A percentile compares a stretch with the other conserved stretches of the same genome.
phyloP scores from a whole-genome alignment of 2,113 vertebrate genomes.

The Myotis davidii region DNA sequence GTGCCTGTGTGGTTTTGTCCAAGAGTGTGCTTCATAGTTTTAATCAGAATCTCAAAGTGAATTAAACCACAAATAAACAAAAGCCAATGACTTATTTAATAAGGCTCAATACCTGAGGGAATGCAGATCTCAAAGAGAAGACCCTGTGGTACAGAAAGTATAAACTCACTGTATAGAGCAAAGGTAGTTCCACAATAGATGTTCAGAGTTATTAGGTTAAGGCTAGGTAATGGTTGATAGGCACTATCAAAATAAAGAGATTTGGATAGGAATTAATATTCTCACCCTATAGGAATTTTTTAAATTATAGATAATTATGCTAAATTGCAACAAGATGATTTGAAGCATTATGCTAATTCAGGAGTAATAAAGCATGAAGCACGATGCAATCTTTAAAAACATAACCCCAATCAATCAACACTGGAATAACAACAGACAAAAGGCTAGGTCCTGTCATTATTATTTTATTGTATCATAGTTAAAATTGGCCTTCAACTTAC shows the following conservation, averaged over 20 bases:
- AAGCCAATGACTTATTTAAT: not conserved
- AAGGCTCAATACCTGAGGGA: not conserved
- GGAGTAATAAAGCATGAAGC: constrained; percentile 71
- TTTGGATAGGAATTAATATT: constrained; percentile 57
- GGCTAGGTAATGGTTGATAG: not conserved
- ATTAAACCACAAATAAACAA: not conserved
- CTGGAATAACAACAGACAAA: constrained; percentile 70
- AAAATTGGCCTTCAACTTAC: constrained; percentile 69
- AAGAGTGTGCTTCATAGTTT: not conserved
- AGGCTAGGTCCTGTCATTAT: constrained; percentile 64
- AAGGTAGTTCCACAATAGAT: not conserved
- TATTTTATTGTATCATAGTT: constrained; percentile 69
- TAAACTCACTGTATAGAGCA: not conserved
- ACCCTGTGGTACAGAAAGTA: not conserved
- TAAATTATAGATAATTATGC: constrained; percentile 70
- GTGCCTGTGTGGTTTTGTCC: not conserved
- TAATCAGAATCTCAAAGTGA: not conserved
- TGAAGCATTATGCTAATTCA: constrained; percentile 40
- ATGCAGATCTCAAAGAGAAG: not conserved
- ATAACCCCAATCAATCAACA: constrained; percentile 65
- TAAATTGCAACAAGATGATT: constrained; percentile 67
- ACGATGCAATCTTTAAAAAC: constrained; percentile 68
- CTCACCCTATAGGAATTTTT: constrained; percentile 65
- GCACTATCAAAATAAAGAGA: constrained; percentile 60
- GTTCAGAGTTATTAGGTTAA: not conserved